These are phyloP conservation scores for Neosilurus mollespiculum DNA, from an alignment of 2,797 vertebrate genomes.

Conservation along the genomic window DNA sequence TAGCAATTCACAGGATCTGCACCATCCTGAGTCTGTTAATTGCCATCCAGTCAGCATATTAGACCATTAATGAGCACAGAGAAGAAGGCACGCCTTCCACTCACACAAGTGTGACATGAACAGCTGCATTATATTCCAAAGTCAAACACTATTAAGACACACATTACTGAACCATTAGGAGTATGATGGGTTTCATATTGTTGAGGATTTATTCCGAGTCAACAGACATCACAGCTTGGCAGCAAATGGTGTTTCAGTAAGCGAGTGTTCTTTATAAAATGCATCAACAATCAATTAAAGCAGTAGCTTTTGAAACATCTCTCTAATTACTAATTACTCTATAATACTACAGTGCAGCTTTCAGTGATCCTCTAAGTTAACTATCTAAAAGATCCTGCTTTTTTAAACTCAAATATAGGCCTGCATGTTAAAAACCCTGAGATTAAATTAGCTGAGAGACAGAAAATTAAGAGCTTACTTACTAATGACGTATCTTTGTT, in stretches of 20 bases:
- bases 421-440: not conserved
- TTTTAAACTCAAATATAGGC: no score
- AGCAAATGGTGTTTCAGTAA: constrained; percentile 34
- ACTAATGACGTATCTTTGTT: not conserved
- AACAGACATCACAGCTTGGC: constrained; percentile 23
- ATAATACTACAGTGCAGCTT: not conserved
- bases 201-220: constrained; percentile 17
- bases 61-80: constrained; percentile 34
- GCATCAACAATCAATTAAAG: not conserved
- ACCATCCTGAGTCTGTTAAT: constrained; percentile 30
- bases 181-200: constrained; percentile 22
- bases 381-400: not conserved
- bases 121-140: constrained; percentile 23
- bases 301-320: not conserved
- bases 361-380: not conserved
- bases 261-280: constrained; percentile 2
- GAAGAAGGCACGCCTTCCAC: constrained; percentile 1
- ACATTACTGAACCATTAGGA: constrained; percentile 42
- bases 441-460: not conserved
- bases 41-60: constrained; percentile 26
- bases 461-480: not conserved
- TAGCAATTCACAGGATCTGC: not conserved
- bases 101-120: constrained; percentile 20
- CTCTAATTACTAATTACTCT: not conserved
- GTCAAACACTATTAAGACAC: constrained; percentile 50